phyloP scores from a whole-genome alignment of 2,797 vertebrate genomes.

The Peromyscus nudipes region DNA sequence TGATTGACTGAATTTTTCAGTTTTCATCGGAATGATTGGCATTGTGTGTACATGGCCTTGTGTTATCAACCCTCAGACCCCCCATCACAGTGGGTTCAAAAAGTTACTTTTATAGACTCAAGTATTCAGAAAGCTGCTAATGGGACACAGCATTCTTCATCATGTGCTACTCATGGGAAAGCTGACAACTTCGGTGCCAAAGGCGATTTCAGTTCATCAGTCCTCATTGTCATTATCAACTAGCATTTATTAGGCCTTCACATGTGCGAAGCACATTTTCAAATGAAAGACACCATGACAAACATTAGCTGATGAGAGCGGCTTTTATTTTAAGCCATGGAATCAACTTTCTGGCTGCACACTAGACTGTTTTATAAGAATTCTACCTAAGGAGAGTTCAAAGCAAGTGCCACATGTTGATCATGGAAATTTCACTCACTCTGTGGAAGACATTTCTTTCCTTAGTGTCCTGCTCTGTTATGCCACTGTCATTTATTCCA shows the following conservation, averaged over 20 bases:
- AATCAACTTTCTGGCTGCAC: slow-evolving; percentile 42
- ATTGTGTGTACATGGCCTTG: not conserved
- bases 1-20: slow-evolving; percentile 78
- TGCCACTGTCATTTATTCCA: not conserved
- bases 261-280: slow-evolving; percentile 81
- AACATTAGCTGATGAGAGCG: slow-evolving; percentile 64
- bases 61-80: slow-evolving; percentile 47
- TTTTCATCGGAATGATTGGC: slow-evolving; percentile 75
- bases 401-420: not conserved
- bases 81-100: slow-evolving; percentile 15
- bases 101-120: not conserved
- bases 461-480: not conserved
- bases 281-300: slow-evolving; percentile 68
- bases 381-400: slow-evolving; percentile 58
- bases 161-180: not conserved
- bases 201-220: slow-evolving; percentile 73
- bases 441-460: not conserved
- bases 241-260: slow-evolving; percentile 66
- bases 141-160: slow-evolving; percentile 48
- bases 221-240: slow-evolving; percentile 69
- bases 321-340: slow-evolving; percentile 23
- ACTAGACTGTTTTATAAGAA: slow-evolving; percentile 40
- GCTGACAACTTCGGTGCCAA: slow-evolving; percentile 71
- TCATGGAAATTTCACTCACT: not conserved
- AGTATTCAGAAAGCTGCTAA: slow-evolving; percentile 54